phyloP scores from a whole-genome alignment of 37 sponge, comb jelly and placozoan genomes.

The Amphimedon queenslandica region DNA sequence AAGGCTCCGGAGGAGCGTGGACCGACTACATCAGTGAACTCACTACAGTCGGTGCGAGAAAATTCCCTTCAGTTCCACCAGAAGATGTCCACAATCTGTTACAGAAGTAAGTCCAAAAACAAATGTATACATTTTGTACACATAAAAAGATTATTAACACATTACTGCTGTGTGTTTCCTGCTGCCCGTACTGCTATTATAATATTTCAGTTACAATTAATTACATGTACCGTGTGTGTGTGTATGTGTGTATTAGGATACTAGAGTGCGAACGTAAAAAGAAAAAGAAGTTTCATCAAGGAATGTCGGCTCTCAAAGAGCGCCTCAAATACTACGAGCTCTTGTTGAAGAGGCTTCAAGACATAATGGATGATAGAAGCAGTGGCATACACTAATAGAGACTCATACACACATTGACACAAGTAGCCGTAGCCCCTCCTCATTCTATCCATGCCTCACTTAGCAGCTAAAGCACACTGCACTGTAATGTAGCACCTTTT shows the following conservation, averaged over 20 bases:
- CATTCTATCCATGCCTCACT: no score
- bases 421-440: no score
- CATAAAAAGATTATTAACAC: background rate
- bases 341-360: conserved; percentile 41
- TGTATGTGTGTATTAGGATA: no score
- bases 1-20: conserved; percentile 45
- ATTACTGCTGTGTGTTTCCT: background rate
- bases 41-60: conserved; percentile 7
- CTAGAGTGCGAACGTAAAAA: conserved; percentile 45
- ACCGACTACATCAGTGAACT: conserved; percentile 55
- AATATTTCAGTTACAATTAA: background rate
- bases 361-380: conserved; percentile 1
- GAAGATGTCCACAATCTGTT: conserved; percentile 46
- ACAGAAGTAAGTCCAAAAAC: conserved; percentile 41
- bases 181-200: background rate
- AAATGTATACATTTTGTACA: conserved; percentile 1
- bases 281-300: conserved; percentile 38
- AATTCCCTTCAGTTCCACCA: conserved; percentile 57
- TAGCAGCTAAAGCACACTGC: no score
- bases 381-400: no score
- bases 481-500: no score
- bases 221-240: no score
- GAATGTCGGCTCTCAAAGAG: conserved; percentile 36
- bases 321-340: conserved; percentile 51
- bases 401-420: no score